Conservation (phyloP, 2,888 invertebrate genomes). For the Tenthredo amoena region DNA sequence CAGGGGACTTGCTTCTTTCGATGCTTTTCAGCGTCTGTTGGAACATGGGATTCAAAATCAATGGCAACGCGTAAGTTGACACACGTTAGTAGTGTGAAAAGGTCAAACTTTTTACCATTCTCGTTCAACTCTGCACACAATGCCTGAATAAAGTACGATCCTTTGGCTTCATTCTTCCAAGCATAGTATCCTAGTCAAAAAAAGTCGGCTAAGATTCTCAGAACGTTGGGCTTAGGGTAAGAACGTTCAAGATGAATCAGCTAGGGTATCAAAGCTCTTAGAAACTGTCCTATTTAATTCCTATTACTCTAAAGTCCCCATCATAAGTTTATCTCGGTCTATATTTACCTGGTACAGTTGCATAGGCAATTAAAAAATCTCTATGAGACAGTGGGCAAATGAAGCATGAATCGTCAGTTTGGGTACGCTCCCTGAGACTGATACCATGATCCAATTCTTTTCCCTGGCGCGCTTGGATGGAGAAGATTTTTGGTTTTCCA, state of each 20-base stretch:
- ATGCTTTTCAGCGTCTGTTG: slow-evolving; percentile 88
- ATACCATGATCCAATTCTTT: too few relatives aligned
- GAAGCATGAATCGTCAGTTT: slow-evolving; percentile 86
- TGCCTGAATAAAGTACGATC: slow-evolving; percentile 98
- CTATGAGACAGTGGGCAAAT: slow-evolving; percentile 95
- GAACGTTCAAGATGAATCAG: too few relatives aligned
- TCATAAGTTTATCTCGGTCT: not conserved
- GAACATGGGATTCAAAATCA: slow-evolving; percentile 94
- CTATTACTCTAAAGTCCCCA: not conserved
- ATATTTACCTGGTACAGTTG: slow-evolving; percentile 91
- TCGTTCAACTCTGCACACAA: slow-evolving; percentile 89
- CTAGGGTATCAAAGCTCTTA: too few relatives aligned
- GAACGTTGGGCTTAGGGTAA: not conserved
- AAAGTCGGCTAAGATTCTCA: slow-evolving; percentile 51
- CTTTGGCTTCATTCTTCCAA: slow-evolving; percentile 95
- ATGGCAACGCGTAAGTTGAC: slow-evolving; percentile 92
- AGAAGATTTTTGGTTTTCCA: too few relatives aligned
- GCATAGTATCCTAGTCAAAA: slow-evolving; percentile 88
- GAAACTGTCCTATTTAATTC: not conserved
- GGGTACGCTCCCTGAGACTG: slow-evolving; percentile 83
- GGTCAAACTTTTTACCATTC: slow-evolving; percentile 87
- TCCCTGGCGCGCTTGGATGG: too few relatives aligned
- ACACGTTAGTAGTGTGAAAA: slow-evolving; percentile 92
- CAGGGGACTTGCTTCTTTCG: slow-evolving; percentile 96
- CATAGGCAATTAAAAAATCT: slow-evolving; percentile 96